Evolutionary conservation across 2,113 vertebrate genomes (phyloP), one percentile per base, ranked within the genome.

Genomic region (Benitochromis conjunctus): DNA sequence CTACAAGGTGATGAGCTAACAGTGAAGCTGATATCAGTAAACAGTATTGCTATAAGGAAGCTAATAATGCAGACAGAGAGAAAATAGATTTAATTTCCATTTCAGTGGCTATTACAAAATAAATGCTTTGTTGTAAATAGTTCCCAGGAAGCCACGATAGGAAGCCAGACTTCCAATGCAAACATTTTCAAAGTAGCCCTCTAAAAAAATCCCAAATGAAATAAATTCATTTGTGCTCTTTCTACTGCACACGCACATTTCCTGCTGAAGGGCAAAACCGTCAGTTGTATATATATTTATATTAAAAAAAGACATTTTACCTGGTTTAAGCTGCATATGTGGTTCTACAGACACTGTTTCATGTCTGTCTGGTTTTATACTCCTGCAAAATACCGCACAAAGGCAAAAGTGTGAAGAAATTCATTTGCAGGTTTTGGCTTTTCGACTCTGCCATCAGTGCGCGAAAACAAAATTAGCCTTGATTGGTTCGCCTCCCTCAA

Each of bases 381-480:
- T 41, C 26, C 14, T 41, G 24, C 19, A 77, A 69, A 57, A 64
- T 38, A 26, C 14, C 57, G 21, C 46, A 77, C 53, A 16, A 54
- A 11, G 24, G 29, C 34, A 24, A 53, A 3, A 43, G 21, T 53
- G 38, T 1, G 4, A 81, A 46, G 16, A 31, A 86, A 80, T 21
- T 8, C 46, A 64, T 31, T n/a, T 54, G 34, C 26, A 58, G 51
- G 29, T 58, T 81, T 24, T 26, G 66, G 21, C 58, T 82, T 84
- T 86, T 84, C 18, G 60, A 81, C 64, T 26, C 60, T 74, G 7
- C 55, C 55, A 81, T 64, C 58, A 87, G 34, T 16, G 48, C 56
- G 21, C 4, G 29, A 79, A 90, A 85, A 64, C 83, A 92, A 56
- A 91, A 80, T 89, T 86, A 85, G 76, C 31, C 88, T 78, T 88